A percentile compares a stretch with the other conserved stretches of the same genome.
phyloP scores from a whole-genome alignment of 2,113 vertebrate genomes.

The Pandion haliaetus region DNA sequence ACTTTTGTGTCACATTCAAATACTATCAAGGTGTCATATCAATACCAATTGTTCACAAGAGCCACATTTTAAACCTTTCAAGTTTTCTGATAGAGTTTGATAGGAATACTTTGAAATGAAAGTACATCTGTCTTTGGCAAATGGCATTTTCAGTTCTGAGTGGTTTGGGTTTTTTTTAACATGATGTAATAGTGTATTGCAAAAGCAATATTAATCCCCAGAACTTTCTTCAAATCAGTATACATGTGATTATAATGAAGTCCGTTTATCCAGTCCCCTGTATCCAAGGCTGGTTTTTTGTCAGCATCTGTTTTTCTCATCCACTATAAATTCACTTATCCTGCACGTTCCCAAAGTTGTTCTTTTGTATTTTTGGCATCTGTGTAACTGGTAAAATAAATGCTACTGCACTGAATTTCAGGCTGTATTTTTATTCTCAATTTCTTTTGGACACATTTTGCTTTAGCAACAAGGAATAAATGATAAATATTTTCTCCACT shows the following conservation, averaged over 20 bases:
- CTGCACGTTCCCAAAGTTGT: background rate
- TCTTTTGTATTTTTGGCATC: slow-evolving; percentile 26
- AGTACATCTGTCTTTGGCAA: slow-evolving; percentile 58
- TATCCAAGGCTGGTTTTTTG: background rate
- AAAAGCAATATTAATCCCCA: slow-evolving; percentile 55
- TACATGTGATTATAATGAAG: slow-evolving; percentile 13
- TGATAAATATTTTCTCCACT: slow-evolving; percentile 24
- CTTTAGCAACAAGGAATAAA: background rate
- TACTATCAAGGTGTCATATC: slow-evolving; percentile 68
- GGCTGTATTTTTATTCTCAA: background rate
- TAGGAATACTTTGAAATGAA: slow-evolving; percentile 61
- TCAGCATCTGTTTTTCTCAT: background rate
- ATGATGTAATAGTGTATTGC: slow-evolving; percentile 16
- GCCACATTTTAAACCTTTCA: slow-evolving; percentile 67
- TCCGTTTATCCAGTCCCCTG: background rate
- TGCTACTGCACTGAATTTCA: background rate
- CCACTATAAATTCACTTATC: background rate
- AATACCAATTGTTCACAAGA: slow-evolving; percentile 69
- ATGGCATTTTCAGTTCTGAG: slow-evolving; percentile 12
- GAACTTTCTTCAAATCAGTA: slow-evolving; percentile 42
- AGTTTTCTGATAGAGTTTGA: slow-evolving; percentile 66
- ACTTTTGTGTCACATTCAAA: slow-evolving; percentile 61
- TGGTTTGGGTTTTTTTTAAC: background rate
- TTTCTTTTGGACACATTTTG: slow-evolving; percentile 9
- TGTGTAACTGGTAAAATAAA: background rate